Evolutionary conservation across 2,797 vertebrate species (phyloP).

Genomic region (Argentina silus): DNA sequence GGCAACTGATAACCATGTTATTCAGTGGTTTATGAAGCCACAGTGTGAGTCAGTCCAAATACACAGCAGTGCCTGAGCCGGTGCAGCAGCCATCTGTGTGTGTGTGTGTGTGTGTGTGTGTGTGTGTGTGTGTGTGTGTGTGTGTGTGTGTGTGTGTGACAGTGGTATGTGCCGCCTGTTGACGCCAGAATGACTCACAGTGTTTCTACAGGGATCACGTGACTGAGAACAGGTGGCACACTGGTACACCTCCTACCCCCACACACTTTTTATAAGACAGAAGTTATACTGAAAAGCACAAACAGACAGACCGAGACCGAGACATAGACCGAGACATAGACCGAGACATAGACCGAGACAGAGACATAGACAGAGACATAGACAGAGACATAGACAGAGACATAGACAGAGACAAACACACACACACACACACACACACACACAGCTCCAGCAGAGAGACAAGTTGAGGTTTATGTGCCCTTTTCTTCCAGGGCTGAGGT

Average conservation of each 20-base stretch:
- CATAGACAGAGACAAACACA: constrained; percentile 18
- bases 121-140: constrained; percentile 6
- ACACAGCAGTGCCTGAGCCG: constrained; percentile 51
- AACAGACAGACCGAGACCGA: constrained; percentile 27
- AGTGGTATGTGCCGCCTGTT: constrained; percentile 59
- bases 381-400: constrained; percentile 30
- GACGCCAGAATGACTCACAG: constrained; percentile 55
- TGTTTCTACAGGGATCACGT: constrained; percentile 53
- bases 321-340: constrained; percentile 26
- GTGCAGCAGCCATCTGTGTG: constrained; percentile 58
- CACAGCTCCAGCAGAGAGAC: no score
- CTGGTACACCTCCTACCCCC: constrained; percentile 41
- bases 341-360: constrained; percentile 33
- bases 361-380: constrained; percentile 25
- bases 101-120: constrained; percentile 10
- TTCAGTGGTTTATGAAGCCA: constrained; percentile 2
- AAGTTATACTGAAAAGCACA: no score
- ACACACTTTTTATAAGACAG: constrained; percentile 1
- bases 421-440: constrained; percentile 15
- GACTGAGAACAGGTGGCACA: constrained; percentile 70
- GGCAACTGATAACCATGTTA: background rate
- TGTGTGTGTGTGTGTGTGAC: constrained; percentile 2
- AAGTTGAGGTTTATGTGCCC: background rate
- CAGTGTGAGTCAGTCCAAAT: constrained; percentile 44
- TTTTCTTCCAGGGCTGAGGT: constrained; percentile 11